Evolutionary conservation across 2,888 invertebrate genomes (phyloP), one percentile per base, ranked within the genome.

Genomic region (Octodonta nipae): DNA sequence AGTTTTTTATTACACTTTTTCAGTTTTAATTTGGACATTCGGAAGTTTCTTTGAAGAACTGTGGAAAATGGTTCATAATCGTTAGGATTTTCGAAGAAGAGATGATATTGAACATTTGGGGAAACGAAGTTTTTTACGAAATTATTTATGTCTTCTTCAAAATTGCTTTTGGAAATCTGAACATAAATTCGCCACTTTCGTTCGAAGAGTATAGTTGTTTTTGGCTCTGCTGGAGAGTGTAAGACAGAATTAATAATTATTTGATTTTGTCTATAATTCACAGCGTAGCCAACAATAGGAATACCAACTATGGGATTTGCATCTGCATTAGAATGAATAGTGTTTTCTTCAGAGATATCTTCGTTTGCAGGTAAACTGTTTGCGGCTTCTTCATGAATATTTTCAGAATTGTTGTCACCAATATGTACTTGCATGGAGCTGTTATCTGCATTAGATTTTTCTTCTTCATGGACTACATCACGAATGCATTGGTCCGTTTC

Each of bases 241-340:
- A 15, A 10, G 20, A 38, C 36, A 10, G 11, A 26, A 10, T 15
- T 22, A 15, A 37, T 15, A 13, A 42, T 33, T 26, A 40, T 35
- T 37, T 41, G 41, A 26, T 40, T 41, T 33, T 32, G 8, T 14
- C 39, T 37, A 7, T 15, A 40, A 28, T 42, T 42, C 2, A 42
- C 35, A n/a, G 42, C 17, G 11, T 17, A 34, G 6, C 30, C 4
- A 28, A n/a, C n/a, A n/a, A n/a, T n/a, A n/a, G n/a, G n/a, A n/a
- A n/a, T n/a, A n/a, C n/a, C n/a, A n/a, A n/a, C 14, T n/a, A 37
- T 17, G 1, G 35, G 36, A 20, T 35, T n/a, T 30, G 36, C 22
- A 10, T 22, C 27, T 13, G 24, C 26, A 20, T 41, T 39, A 4
- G 41, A 39, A 15, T 41, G 36, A 11, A 37, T 15, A 0, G 36